Evolutionary conservation across 2,797 vertebrate genomes (phyloP), one percentile per base, ranked within the genome.

Genomic region (Pteronotus mesoamericanus): DNA sequence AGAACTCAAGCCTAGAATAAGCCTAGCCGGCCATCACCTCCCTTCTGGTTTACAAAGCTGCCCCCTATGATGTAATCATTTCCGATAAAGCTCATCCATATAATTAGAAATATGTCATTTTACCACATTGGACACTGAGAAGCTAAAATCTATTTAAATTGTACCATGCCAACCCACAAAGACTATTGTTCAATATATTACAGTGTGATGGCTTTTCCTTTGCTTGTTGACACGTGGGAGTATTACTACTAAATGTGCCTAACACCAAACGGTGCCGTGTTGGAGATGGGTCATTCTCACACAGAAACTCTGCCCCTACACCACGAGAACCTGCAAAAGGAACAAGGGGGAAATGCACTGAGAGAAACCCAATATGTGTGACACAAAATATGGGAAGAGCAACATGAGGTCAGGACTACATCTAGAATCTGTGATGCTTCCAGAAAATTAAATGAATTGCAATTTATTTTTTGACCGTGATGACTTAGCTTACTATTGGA

Each of bases 61-160:
- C 5, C 16, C 37, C 39, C 21, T 77, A 6, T 18, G 3, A 16
- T 21, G 55, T 39, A 66, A 53, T 72, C 69, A 14, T 87, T 77
- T 84, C 19, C 1, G 87, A 29, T 77, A 94, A 97, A 82, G 75
- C 9, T 96, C 55, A 72, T 42, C 94, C 32, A 15, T 91, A 46
- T 34, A 80, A 72, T 53, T 59, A 72, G 72, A 96, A 80, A 32
- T 21, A 46, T 42, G 57, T 66, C n/a, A 85, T 68, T 19, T 21
- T 75, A 94, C 88, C n/a, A 86, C 71, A 86, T 42, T 44, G 74
- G n/a, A 96, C 87, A 72, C 7, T 94, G 68, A 92, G 88, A 93
- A 97, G 29, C n/a, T 78, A 87, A 90, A 89, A 80, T 75, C 44
- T 51, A 80, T 87, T 66, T 78, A 88, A 96, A 53, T n/a, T 29